A percentile compares a stretch with the other conserved stretches of the same genome.
phyloP scores from a whole-genome alignment of 2,113 vertebrate genomes.

The Enhydra lutris region DNA sequence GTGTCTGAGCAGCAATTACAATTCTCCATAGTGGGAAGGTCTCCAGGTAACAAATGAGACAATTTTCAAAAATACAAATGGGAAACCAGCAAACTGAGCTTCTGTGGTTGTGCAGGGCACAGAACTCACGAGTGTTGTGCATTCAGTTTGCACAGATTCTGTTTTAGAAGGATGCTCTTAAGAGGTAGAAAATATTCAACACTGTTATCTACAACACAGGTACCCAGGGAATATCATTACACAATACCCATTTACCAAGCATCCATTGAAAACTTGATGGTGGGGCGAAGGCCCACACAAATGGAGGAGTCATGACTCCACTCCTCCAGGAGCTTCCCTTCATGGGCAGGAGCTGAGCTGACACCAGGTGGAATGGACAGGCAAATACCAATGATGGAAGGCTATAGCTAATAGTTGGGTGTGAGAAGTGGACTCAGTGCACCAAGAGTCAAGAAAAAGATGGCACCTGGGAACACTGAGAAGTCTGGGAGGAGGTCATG shows the following conservation, averaged over 20 bases:
- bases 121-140: rapidly evolving
- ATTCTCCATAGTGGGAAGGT: not conserved
- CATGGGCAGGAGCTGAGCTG: not conserved
- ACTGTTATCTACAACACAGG: not conserved
- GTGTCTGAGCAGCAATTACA: not conserved
- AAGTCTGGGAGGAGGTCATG: not conserved
- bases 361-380: not conserved
- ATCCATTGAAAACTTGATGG: not conserved
- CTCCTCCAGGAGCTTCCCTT: not conserved
- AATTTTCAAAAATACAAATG: not conserved
- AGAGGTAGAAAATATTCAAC: too few relatives aligned
- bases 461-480: rapidly evolving
- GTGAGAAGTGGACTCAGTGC: rapidly evolving
- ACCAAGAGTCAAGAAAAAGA: rapidly evolving
- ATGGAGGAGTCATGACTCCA: not conserved
- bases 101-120: rapidly evolving
- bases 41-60: not conserved
- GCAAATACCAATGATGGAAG: not conserved
- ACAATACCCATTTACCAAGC: not conserved
- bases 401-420: rapidly evolving
- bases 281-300: not conserved
- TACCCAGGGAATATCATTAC: not conserved
- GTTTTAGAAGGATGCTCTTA: not conserved
- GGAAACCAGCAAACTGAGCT: not conserved
- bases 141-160: not conserved